These are phyloP conservation scores for Oscheius sp. DNA, from an alignment of 1,140 invertebrate species.

Conservation along the genomic window DNA sequence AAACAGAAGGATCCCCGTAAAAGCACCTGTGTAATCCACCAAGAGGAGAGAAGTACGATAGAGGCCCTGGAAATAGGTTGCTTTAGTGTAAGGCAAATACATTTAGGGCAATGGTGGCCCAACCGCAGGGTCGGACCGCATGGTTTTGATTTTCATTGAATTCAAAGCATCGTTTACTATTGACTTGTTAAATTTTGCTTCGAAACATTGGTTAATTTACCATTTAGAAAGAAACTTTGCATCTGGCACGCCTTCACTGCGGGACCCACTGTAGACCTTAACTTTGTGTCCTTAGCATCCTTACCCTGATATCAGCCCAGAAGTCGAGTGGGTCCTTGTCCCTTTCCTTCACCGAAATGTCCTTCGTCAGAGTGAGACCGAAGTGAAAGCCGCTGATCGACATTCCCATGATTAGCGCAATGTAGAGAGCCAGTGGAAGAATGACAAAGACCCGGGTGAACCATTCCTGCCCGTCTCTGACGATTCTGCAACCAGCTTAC, in stretches of 20 bases:
- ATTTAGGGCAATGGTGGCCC: background rate
- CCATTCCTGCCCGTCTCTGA: background rate
- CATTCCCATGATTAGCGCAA: constrained; percentile 12
- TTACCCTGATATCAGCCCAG: constrained; percentile 9
- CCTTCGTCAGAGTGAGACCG: background rate
- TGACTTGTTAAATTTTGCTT: background rate
- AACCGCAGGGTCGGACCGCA: too few species aligned
- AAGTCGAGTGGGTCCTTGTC: background rate
- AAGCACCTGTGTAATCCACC: constrained; percentile 36
- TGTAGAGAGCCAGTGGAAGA: constrained; percentile 1
- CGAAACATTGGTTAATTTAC: too few species aligned
- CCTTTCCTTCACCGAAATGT: background rate
- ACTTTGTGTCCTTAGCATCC: background rate
- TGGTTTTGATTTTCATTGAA: too few species aligned
- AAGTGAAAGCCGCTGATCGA: constrained; percentile 24
- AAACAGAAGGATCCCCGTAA: constrained; percentile 36
- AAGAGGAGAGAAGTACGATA: constrained; percentile 28
- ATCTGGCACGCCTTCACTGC: background rate
- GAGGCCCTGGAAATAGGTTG: constrained; percentile 30
- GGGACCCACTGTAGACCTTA: too few species aligned
- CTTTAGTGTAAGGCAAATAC: constrained; percentile 6
- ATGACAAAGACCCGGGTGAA: constrained; percentile 4
- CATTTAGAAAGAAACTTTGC: too few species aligned
- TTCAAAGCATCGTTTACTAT: too few species aligned
- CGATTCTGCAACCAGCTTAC: background rate